Evolutionary conservation across 2,113 vertebrate genomes (phyloP), one percentile per base, ranked within the genome.

Genomic region (Columba livia): DNA sequence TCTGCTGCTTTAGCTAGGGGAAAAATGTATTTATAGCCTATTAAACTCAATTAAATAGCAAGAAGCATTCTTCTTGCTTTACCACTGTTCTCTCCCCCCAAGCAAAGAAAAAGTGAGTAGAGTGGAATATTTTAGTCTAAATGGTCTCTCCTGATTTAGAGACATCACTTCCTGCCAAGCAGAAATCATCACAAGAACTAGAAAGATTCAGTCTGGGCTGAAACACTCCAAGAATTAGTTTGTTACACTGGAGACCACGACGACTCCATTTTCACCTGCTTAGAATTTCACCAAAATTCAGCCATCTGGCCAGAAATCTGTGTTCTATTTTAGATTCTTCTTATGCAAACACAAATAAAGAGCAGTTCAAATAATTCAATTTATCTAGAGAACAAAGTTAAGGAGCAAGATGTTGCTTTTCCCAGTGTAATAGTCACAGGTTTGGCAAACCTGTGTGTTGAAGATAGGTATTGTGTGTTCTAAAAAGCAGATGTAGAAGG

Each of bases 21-120:
- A 15, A 81, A 89, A 69, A 92, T 24, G 34, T 93, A 97, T 94
- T 94, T 95, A 82, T 72, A 91, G 80, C 29, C 61, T 23, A 36
- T 85, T 69, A 93, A 62, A 53, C 5, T 85, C 78, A 81, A 86
- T 83, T 84, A 94, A 93, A 79, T 18, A 87, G 93, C 80, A 89
- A 84, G 53, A 53, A 72, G 73, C 48, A 70, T 87, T 90, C 67
- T 56, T 81, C 81, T 75, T 57, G 17, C 62, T 54, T 11, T 73
- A 82, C 56, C n/a, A 31, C 47, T 72, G 61, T 88, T 93, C 82
- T 85, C 82, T 54, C 60, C 48, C 67, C 75, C 71, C 48, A 10
- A 85, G 92, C 88, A 54, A 79, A 31, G 53, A 23, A 53, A 48
- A 53, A 92, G 54, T 19, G 69, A 89, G 40, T 10, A 20, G 1